Evolutionary conservation across 2,797 vertebrate species (phyloP), one percentile per base, ranked within the genome.

Genomic region (Vipera latastei): DNA sequence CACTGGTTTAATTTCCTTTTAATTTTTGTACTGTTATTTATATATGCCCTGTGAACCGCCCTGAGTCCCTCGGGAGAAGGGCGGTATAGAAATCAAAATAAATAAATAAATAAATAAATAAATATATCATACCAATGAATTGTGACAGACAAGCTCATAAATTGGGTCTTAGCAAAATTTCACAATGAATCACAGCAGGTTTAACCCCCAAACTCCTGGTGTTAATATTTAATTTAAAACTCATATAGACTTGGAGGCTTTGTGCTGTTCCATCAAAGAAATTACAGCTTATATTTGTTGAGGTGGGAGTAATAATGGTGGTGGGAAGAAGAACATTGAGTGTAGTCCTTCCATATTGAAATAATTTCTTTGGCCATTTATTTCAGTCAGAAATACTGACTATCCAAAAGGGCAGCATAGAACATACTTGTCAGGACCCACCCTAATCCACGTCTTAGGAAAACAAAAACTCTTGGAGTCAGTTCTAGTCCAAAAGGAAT

Each of bases 321-420:
- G 86, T 56, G 25, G 65, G 32, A 89, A 26, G 73, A 53, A 61
- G 86, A 93, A 93, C 92, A 89, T 6, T 63, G 56, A 85, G 69
- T 91, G 16, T 88, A 55, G 48, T 51, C 56, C 38, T 89, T 32
- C 59, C 86, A 92, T 91, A 85, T 91, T 69, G 16, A 53, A 59
- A 85, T 65, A 26, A 55, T n/a, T 90, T 48, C 44, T 87, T 92
- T 93, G 44, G 51, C 22, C 51, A 32, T 48, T 25, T 86, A 90
- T 90, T 51, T 94, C 38, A 89, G 51, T 55, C 59, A 88, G 91
- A 90, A 78, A n/a, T 89, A 51, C 16, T 88, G 14, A 89, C 59
- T 92, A 51, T 28, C 38, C 51, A 59, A 28, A 38, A 88, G 18
- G 32, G 13, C 11, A 85, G 78, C 38, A 69, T 32, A 85, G 38